Evolutionary conservation across 2,888 invertebrate species (phyloP), one percentile per base, ranked within the genome.

Genomic region (Zonitis immaculata): DNA sequence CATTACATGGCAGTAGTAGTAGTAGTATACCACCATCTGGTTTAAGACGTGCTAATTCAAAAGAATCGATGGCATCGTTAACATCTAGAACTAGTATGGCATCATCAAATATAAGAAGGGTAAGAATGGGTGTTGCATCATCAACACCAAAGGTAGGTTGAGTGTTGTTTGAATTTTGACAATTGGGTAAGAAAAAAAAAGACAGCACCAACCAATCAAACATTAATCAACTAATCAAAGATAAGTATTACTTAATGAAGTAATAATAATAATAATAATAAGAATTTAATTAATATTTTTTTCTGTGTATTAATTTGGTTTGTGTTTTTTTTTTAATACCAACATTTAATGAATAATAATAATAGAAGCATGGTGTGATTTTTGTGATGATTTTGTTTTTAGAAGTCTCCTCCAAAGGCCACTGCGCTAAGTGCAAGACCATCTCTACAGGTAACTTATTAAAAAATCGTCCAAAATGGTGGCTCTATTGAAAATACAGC

Each of bases 61-160:
- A 89, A 66, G 94, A 93, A 73, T 95, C 95, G 42, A 80, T 95
- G 69, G 82, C 86, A 43, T 84, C 84, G 4, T 71, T 76, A 57
- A 75, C 79, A 51, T 74, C 76, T 11, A 66, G 68, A 57, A 67
- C 69, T 5, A 73, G 74, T 47, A 66, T 76, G 62, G 75, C 73
- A 12, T 75, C 74, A 27, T 80, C 82, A 62, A 79, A 80, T 65
- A 77, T 78, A 67, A 79, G 82, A 78, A 83, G 89, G 87, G 90
- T 86, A 84, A 86, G 85, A 78, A 85, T 90, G 71, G 87, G 87
- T 69, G 83, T 86, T 73, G 84, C 83, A 68, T 83, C 86, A 69
- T 79, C 87, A 71, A 78, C 80, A 49, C 69, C 82, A n/a, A 82
- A 83, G 82, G 83, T 83, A 81, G 81, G 82, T 80, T 67, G 66